Evolutionary conservation across 2,113 vertebrate genomes (phyloP).

Genomic region (Saccopteryx bilineata): DNA sequence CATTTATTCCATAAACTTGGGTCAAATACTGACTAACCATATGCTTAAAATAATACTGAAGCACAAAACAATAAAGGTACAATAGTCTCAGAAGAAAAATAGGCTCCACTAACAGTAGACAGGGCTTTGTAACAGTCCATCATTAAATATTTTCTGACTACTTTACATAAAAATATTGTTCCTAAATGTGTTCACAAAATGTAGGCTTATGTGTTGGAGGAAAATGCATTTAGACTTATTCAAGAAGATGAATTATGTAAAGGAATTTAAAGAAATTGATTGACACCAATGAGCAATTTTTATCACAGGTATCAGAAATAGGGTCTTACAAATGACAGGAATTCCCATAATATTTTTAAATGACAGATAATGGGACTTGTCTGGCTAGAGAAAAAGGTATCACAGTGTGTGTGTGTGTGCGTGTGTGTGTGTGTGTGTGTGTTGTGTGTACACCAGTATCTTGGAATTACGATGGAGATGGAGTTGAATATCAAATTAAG

Average conservation of each 20-base stretch:
- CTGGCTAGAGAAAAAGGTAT: not conserved
- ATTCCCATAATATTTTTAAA: conserved; percentile 34
- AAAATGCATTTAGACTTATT: not conserved
- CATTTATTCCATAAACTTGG: not conserved
- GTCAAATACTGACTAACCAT: not conserved
- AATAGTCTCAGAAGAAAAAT: conserved; percentile 23
- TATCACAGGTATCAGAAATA: not conserved
- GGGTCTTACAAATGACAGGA: not conserved
- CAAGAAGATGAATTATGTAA: not conserved
- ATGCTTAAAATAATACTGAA: not conserved
- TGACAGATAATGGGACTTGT: not conserved
- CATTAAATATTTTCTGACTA: conserved; percentile 42
- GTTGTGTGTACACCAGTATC: not conserved
- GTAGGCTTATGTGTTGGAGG: not conserved
- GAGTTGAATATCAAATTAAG: not conserved
- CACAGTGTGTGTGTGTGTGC: not conserved
- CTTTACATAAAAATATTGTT: not conserved
- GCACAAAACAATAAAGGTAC: conserved; percentile 5
- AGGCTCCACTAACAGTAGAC: not conserved
- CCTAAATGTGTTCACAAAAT: not conserved
- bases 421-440: too few relatives aligned
- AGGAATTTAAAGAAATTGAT: not conserved
- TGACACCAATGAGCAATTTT: not conserved
- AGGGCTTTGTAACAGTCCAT: not conserved
- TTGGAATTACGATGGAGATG: conserved; percentile 5